These are phyloP conservation scores for Colaptes auratus DNA, from an alignment of 2,113 vertebrate species.

Conservation along the genomic window DNA sequence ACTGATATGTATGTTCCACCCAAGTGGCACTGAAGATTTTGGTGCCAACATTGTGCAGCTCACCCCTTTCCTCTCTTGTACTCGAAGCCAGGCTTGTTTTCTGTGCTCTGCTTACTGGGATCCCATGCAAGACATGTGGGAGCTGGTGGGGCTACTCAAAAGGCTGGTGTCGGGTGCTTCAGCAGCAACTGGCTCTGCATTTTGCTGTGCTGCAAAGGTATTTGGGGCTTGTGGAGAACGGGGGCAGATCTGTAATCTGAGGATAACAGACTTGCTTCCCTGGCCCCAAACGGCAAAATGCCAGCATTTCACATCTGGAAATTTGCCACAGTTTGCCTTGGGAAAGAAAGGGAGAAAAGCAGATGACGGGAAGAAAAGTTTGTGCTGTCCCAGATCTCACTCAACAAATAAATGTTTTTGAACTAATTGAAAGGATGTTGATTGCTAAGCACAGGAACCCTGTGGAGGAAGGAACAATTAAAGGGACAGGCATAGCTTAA, in stretches of 20 bases:
- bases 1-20: rapidly evolving
- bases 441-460: neutral
- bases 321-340: neutral
- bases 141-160: rapidly evolving
- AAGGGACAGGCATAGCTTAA: neutral
- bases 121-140: rapidly evolving
- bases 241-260: neutral
- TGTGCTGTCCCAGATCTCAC: neutral
- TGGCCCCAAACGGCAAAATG: neutral
- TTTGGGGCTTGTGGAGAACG: neutral
- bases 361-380: neutral
- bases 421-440: neutral
- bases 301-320: neutral
- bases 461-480: neutral
- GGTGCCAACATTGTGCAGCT: neutral
- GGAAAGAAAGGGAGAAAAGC: neutral
- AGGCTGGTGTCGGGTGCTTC: neutral
- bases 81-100: rapidly evolving
- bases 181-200: neutral
- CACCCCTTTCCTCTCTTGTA: too few relatives aligned
- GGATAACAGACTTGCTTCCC: neutral
- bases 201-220: rapidly evolving
- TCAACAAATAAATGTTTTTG: neutral
- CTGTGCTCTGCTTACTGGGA: neutral
- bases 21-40: too few relatives aligned